Evolutionary conservation across 2,113 vertebrate genomes (phyloP).

Genomic region (Sander lucioperca): DNA sequence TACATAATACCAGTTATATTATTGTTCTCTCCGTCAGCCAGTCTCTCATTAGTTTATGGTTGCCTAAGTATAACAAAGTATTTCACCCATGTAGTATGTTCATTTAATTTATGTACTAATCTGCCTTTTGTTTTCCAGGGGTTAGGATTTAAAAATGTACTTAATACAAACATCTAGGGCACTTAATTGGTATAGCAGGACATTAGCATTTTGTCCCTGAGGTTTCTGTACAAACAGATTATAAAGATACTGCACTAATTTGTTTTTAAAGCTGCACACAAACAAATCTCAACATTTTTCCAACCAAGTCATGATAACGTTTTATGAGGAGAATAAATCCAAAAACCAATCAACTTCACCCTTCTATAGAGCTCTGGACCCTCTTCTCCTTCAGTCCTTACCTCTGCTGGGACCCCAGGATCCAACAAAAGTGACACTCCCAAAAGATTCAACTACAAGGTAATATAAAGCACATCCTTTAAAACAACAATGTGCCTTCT

Average conservation of each 20-base stretch:
- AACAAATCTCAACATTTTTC: not conserved
- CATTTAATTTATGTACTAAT: not conserved
- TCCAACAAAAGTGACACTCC: conserved; percentile 75
- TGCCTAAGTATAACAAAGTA: not conserved
- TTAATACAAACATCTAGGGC: not conserved
- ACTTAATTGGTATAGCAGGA: not conserved
- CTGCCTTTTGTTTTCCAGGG: not conserved
- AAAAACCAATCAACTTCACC: not conserved
- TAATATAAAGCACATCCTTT: conserved; percentile 26
- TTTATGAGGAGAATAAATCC: not conserved
- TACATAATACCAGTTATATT: not conserved
- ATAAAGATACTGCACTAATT: not conserved
- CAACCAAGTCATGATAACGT: not conserved
- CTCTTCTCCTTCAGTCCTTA: conserved; percentile 70
- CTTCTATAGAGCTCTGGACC: conserved; percentile 68
- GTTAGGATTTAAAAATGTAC: not conserved
- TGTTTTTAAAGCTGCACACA: not conserved
- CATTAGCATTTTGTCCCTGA: not conserved
- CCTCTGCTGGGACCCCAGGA: conserved; percentile 62
- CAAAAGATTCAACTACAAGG: conserved; percentile 79
- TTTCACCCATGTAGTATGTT: not conserved
- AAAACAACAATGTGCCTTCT: not conserved
- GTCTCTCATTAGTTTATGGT: conserved; percentile 1
- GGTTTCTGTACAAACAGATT: not conserved
- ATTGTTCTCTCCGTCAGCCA: not conserved